Evolutionary conservation across 2,113 vertebrate species (phyloP), one percentile per base, ranked within the genome.

Genomic region (Neolamprologus caudopunctatus): DNA sequence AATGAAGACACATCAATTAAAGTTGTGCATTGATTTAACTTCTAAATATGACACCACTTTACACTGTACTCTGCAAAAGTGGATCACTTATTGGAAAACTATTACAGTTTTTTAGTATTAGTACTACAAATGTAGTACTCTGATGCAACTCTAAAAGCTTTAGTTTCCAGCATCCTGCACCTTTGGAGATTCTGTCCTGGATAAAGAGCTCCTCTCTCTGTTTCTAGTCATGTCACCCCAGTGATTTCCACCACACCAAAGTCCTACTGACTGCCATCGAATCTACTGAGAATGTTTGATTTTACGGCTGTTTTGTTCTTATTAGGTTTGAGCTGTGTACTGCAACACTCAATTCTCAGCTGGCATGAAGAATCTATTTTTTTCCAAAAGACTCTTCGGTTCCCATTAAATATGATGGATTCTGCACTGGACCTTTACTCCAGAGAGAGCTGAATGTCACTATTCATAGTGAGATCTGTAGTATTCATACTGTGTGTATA

Each of bases 191-290:
- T 93, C 68, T 89, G 91, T 88, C 89, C 88, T 86, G 55, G 92
- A 92, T 88, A 81, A 84, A 82, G 33, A 85, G 61, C 66, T 86
- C 11, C 47, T 83, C 55, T 66, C 51, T 92, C 91, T 90, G 85
- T 90, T 93, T 90, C 82, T 86, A 80, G 91, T 88, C 82, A 88
- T 87, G 92, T 78, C 51, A 88, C 85, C 92, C 92, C 89, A 83
- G 81, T 53, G 87, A 82, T 85, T 91, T 88, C 66, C 33, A 54
- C 85, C 75, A 83, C 80, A 66, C n/a, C 81, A 85, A 80, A 89
- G 33, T 85, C 28, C 88, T 85, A 88, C 83, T 86, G 86, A 91
- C 82, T 91, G 80, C 81, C 68, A 81, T 75, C 3, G 8, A 87
- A 54, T 90, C 89, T 84, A 53, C 2, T 54, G 66, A 93, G 84